Conservation (phyloP, 2,888 invertebrate species). For the Zelleria hepariella region DNA sequence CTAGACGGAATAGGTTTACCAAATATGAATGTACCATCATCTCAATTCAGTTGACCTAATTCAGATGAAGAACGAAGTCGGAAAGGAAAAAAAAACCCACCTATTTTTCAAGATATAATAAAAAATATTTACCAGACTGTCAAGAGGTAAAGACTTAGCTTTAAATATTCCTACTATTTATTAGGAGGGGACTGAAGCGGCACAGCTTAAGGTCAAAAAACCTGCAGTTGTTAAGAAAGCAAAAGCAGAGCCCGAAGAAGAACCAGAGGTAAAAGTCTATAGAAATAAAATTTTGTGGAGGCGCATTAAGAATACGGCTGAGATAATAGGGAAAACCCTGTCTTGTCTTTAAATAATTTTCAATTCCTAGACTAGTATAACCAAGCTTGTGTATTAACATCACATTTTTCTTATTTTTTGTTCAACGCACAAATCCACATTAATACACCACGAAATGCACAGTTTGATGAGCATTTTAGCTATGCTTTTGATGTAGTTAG, state of each 20-base stretch:
- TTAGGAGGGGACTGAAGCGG: constrained; percentile 62
- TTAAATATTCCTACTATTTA: too few species aligned
- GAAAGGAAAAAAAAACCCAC: too few species aligned
- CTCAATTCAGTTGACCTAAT: too few species aligned
- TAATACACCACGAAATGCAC: constrained; percentile 22
- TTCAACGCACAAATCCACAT: constrained; percentile 33
- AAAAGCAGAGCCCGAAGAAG: constrained; percentile 23
- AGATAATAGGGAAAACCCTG: constrained; percentile 41
- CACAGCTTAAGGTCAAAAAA: constrained; percentile 63
- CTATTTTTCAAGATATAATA: not conserved
- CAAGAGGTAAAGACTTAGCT: too few species aligned
- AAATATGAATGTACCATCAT: too few species aligned
- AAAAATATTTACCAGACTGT: too few species aligned
- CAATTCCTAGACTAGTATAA: constrained; percentile 2
- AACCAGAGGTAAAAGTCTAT: constrained; percentile 47
- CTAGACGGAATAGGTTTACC: too few species aligned
- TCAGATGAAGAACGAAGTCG: too few species aligned
- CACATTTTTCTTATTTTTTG: constrained; percentile 18
- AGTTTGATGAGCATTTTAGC: not conserved
- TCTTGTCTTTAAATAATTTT: constrained; percentile 26
- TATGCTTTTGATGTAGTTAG: not conserved
- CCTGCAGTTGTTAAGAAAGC: constrained; percentile 59
- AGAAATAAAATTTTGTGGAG: constrained; percentile 9
- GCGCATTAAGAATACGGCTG: constrained; percentile 23
- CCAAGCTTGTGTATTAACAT: constrained; percentile 13